Percentiles rank a stretch among this genome's conserved stretches.
These are phyloP conservation scores for Anoura caudifer DNA, from an alignment of 2,113 vertebrate species.

Conservation along the genomic window DNA sequence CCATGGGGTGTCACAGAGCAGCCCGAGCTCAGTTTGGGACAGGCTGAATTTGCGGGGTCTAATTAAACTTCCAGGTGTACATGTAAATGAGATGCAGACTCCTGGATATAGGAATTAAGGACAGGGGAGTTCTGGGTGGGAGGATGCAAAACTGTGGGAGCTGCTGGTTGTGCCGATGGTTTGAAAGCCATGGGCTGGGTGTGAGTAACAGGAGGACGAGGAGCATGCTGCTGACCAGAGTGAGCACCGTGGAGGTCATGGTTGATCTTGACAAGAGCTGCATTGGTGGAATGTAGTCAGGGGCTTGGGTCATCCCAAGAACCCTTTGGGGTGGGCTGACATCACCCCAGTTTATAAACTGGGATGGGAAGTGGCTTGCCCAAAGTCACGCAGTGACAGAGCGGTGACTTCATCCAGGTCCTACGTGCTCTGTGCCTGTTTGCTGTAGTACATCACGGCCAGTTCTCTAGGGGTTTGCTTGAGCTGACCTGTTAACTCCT, in stretches of 20 bases:
- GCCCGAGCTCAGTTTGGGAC: not conserved
- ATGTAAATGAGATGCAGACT: not conserved
- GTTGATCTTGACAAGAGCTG: not conserved
- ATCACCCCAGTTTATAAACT: no score
- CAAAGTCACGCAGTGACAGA: not conserved
- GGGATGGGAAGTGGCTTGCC: not conserved
- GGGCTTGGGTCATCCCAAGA: not conserved
- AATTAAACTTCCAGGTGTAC: not conserved
- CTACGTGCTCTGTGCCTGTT: accelerated
- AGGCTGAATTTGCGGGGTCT: not conserved
- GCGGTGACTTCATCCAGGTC: not conserved
- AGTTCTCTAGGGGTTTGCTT: not conserved
- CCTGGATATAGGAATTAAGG: not conserved
- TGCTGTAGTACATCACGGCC: not conserved
- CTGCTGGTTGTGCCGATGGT: not conserved
- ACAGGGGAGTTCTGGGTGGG: not conserved
- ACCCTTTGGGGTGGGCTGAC: not conserved
- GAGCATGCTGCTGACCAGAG: not conserved
- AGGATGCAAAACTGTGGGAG: not conserved
- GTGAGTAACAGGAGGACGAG: not conserved
- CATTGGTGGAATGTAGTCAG: no score
- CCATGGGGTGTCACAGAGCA: not conserved
- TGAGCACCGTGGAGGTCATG: not conserved
- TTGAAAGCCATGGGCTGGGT: not conserved
- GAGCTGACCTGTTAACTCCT: not conserved